phyloP scores from a whole-genome alignment of 2,113 vertebrate species.

The Miniopterus natalensis region DNA sequence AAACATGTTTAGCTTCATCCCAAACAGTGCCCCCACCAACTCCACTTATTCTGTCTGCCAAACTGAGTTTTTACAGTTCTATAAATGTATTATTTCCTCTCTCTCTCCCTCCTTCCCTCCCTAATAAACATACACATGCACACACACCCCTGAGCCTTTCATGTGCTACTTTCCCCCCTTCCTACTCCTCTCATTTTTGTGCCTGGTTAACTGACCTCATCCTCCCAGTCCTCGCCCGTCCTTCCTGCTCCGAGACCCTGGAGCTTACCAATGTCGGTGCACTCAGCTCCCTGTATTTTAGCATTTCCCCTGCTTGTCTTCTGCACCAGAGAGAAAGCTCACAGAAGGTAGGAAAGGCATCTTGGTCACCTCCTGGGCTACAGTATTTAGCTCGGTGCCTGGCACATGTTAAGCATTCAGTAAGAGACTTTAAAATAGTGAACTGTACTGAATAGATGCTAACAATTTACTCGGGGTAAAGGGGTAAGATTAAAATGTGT shows the following conservation, averaged over 20 bases:
- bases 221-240: not conserved
- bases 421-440: constrained; percentile 42
- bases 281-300: not conserved
- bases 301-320: not conserved
- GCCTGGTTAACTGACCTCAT: not conserved
- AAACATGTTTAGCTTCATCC: not conserved
- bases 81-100: not conserved
- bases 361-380: not conserved
- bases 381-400: not conserved
- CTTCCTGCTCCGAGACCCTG: not conserved
- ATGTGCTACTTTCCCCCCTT: not conserved
- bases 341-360: not conserved
- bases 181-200: not conserved
- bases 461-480: constrained; percentile 51
- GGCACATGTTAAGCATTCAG: not conserved
- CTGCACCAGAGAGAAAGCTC: not conserved
- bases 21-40: not conserved
- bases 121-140: not conserved
- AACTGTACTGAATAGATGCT: constrained; percentile 20
- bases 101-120: no score
- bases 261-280: not conserved
- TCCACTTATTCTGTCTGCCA: not conserved
- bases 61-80: not conserved
- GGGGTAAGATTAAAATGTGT: constrained; percentile 68
- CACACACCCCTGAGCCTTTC: not conserved